Base-by-base conservation (phyloP, 1,140 invertebrate genomes). In the Chelonus insularis region DNA sequence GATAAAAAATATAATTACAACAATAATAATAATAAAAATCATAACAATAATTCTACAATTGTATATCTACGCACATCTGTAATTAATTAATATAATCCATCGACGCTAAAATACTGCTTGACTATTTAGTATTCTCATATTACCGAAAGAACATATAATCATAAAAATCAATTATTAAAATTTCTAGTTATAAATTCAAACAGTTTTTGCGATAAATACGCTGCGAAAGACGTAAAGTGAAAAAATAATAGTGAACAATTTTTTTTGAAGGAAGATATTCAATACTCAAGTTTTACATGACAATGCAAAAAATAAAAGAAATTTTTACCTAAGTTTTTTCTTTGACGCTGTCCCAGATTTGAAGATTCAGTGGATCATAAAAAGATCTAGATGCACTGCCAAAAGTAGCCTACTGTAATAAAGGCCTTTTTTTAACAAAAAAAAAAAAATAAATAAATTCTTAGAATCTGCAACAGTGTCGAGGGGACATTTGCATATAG, bases 351-450 rank as follows among this genome's bases (percentile, higher is more conserved):
- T 45, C 43, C 16, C 9, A 61, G 66, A 67, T 52, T 67, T 12
- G 55, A 37, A 36, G 25, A 37, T 20, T 54, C 59, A 58, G 48
- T 52, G 61, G 67, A 54, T 60, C 62, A 47, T 9, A 14, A 14
- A 41, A 8, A 64, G 64, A 50, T 48, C 34, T 56, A 60, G 61
- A 65, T 62, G 62, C 71, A 72, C 69, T 71, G 71, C 71, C 71
- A 66, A 61, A 63, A 62, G 65, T 71, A 68, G 69, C 71, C 71
- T 72, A 71, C 43, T 36, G n/a, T n/a, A 18, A 62, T 59, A 52
- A 23, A 60, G 56, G 69, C 64, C 68, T 66, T 71, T 69, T 65
- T 64, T 64, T 63, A 36, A 41, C 8, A 50, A 56, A 50, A 39
- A 41, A 57, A 4, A 51, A 14, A 36, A 37, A 50, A 14, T 23